These are phyloP conservation scores for Nineta flava DNA, from an alignment of 2,888 invertebrate genomes.

Conservation along the genomic window DNA sequence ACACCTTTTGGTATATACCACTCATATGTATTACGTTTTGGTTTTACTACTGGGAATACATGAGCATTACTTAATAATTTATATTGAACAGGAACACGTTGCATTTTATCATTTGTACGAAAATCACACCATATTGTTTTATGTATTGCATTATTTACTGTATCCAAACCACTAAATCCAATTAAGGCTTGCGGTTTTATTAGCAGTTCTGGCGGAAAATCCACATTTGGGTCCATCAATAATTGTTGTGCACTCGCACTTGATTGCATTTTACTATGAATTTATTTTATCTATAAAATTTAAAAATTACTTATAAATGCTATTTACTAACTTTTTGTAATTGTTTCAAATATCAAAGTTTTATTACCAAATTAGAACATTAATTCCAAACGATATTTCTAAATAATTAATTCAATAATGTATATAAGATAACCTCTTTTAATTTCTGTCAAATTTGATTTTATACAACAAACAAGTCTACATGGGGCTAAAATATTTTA, in stretches of 20 bases:
- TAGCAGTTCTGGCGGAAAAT: constrained; percentile 71
- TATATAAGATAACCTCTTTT: too few species aligned
- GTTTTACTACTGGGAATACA: constrained; percentile 76
- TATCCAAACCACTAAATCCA: constrained; percentile 77
- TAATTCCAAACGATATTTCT: too few species aligned
- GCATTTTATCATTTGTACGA: constrained; percentile 61
- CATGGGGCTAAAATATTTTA: too few species aligned
- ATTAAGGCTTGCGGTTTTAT: constrained; percentile 74
- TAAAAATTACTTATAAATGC: constrained; percentile 5
- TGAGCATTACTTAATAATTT: constrained; percentile 66
- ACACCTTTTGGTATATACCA: constrained; percentile 93
- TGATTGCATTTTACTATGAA: too few species aligned
- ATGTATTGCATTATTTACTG: constrained; percentile 69
- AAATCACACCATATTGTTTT: constrained; percentile 90
- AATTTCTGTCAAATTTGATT: too few species aligned
- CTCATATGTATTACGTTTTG: constrained; percentile 80
- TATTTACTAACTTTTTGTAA: too few species aligned
- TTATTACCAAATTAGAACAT: too few species aligned
- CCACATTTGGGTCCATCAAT: constrained; percentile 16
- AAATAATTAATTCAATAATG: too few species aligned
- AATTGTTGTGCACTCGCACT: too few species aligned
- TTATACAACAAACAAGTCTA: too few species aligned
- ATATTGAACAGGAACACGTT: constrained; percentile 71
- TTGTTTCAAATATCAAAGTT: too few species aligned
- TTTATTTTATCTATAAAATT: constrained; percentile 3